Evolutionary conservation across 2,113 vertebrate species (phyloP).

Genomic region (Heterocephalus glaber): DNA sequence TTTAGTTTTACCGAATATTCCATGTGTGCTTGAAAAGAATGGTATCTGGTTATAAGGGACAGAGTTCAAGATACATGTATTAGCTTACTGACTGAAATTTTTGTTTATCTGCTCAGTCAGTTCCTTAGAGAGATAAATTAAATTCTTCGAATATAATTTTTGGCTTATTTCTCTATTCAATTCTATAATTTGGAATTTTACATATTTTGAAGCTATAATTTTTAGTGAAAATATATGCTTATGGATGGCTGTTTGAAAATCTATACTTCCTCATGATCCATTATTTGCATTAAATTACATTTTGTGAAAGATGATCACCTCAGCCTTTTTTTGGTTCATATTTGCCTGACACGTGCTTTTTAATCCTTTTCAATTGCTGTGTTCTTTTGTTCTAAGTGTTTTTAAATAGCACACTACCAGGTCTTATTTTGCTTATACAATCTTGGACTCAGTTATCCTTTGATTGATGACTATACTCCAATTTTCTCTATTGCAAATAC

Average conservation of each 20-base stretch:
- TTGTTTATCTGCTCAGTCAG: neutral
- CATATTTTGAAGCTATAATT: neutral
- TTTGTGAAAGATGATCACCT: neutral
- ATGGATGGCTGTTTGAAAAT: neutral
- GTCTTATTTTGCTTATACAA: neutral
- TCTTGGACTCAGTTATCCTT: neutral
- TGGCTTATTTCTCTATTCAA: neutral
- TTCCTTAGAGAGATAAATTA: slow-evolving; percentile 13
- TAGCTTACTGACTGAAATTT: neutral
- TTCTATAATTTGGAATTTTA: neutral
- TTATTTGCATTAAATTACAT: neutral
- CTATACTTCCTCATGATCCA: neutral
- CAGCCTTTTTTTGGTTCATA: neutral
- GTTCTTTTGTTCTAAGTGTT: neutral
- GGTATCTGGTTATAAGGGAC: neutral
- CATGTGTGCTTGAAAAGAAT: neutral
- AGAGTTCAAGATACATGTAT: neutral
- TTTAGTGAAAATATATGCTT: neutral
- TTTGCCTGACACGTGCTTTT: neutral
- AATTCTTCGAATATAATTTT: neutral
- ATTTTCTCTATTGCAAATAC: neutral
- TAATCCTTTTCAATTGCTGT: neutral
- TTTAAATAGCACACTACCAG: neutral
- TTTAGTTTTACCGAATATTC: neutral
- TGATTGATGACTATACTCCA: neutral